Percentiles rank a stretch among this genome's conserved stretches.
phyloP scores from a whole-genome alignment of 37 sponge, comb jelly and placozoan species.

The Hexactinellida sp. region DNA sequence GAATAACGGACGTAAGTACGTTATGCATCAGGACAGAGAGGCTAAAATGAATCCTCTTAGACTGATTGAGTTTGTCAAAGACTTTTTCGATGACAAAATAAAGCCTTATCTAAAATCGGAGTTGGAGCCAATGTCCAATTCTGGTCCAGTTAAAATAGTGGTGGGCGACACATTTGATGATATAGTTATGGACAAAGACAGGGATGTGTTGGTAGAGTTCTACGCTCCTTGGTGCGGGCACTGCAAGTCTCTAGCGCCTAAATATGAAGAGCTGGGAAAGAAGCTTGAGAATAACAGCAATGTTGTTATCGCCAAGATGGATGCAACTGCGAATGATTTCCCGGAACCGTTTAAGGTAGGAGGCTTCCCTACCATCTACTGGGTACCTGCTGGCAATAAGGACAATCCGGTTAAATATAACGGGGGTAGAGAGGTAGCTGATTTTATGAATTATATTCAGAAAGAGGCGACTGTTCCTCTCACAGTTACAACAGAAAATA shows the following conservation, averaged over 20 bases:
- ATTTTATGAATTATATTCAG: constrained; percentile 20
- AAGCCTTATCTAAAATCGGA: constrained; percentile 38
- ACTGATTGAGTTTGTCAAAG: constrained; percentile 54
- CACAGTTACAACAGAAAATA: background rate
- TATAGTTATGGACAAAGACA: constrained; percentile 34
- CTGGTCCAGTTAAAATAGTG: constrained; percentile 44
- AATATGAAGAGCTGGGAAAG: constrained; percentile 38
- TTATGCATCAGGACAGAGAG: background rate
- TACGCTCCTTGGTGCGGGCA: constrained; percentile 63
- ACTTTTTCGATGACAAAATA: constrained; percentile 41
- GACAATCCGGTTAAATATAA: constrained; percentile 36
- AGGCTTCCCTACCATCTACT: constrained; percentile 56
- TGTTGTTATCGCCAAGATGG: constrained; percentile 55
- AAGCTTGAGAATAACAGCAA: constrained; percentile 35
- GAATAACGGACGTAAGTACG: background rate
- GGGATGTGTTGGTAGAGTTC: constrained; percentile 49
- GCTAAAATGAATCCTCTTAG: constrained; percentile 23
- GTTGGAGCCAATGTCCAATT: constrained; percentile 33
- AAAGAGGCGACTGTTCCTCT: constrained; percentile 14
- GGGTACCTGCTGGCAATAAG: constrained; percentile 33
- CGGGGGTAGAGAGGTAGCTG: constrained; percentile 43
- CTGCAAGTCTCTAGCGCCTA: constrained; percentile 56
- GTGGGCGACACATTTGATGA: constrained; percentile 62
- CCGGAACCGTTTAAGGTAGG: constrained; percentile 20
- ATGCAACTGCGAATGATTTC: constrained; percentile 47